Conservation (phyloP, 2,113 vertebrate genomes). For the Alexandromys fortis region DNA sequence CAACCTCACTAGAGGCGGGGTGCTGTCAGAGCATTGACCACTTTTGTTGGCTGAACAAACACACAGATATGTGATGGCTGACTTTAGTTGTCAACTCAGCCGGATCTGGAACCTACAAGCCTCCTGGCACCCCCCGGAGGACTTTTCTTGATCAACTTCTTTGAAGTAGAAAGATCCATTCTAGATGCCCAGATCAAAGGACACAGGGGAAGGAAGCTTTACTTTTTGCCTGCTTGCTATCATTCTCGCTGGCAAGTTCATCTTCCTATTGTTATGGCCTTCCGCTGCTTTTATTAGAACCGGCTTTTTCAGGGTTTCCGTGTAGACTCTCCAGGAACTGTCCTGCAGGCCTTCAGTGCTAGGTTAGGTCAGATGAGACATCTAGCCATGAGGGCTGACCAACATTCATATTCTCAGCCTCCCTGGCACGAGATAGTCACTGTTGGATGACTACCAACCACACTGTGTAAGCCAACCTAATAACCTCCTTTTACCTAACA, state of each 20-base stretch:
- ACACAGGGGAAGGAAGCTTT: not conserved
- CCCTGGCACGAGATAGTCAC: not conserved
- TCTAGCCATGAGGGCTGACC: not conserved
- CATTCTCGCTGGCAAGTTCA: not conserved
- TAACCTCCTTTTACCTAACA: not conserved
- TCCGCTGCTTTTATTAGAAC: not conserved
- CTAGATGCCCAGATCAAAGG: not conserved
- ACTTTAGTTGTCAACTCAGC: not conserved
- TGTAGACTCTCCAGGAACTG: not conserved
- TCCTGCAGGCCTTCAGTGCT: not conserved
- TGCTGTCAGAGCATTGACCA: not conserved
- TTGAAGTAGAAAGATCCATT: not conserved
- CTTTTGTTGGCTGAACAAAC: not conserved
- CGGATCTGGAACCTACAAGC: not conserved
- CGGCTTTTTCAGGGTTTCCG: rapidly evolving
- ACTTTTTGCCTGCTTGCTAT: not conserved
- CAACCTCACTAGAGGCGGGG: no score
- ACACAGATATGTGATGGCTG: not conserved
- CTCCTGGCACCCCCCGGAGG: not conserved
- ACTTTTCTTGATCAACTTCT: not conserved
- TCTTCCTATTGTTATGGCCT: not conserved
- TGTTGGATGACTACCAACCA: not conserved
- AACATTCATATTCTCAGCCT: not conserved
- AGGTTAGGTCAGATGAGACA: not conserved
- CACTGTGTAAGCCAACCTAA: not conserved